These are phyloP conservation scores for Drosophila recens DNA, from an alignment of 2,888 invertebrate species.

Conservation along the genomic window DNA sequence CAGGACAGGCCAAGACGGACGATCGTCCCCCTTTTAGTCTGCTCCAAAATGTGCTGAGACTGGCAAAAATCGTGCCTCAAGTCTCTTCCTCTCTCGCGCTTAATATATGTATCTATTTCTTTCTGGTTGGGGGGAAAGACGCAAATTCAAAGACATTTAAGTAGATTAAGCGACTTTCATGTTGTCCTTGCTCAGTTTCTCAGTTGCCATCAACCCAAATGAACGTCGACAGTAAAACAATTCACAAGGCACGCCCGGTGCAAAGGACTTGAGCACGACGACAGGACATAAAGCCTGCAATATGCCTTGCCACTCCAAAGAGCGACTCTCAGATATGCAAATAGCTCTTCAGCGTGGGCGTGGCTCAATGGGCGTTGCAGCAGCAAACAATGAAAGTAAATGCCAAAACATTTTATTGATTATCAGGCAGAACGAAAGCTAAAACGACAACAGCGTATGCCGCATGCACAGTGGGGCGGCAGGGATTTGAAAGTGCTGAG, in stretches of 20 bases:
- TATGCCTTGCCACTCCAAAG: slow-evolving; percentile 62
- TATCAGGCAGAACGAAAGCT: slow-evolving; percentile 64
- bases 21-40: slow-evolving; percentile 27
- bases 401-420: slow-evolving; percentile 82
- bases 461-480: slow-evolving; percentile 45
- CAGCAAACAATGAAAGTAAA: slow-evolving; percentile 81
- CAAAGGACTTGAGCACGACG: slow-evolving; percentile 73
- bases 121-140: slow-evolving; percentile 15
- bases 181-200: slow-evolving; percentile 55
- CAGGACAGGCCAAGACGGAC: slow-evolving; percentile 13
- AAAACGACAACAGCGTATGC: slow-evolving; percentile 24
- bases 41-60: slow-evolving; percentile 51
- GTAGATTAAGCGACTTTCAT: slow-evolving; percentile 80
- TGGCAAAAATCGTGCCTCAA: slow-evolving; percentile 31
- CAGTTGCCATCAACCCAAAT: slow-evolving; percentile 70
- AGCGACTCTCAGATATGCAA: slow-evolving; percentile 71
- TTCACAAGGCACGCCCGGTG: slow-evolving; percentile 75
- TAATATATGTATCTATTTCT: neutral
- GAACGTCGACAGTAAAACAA: slow-evolving; percentile 81
- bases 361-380: slow-evolving; percentile 71
- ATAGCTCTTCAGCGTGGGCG: slow-evolving; percentile 71
- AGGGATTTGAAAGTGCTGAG: neutral
- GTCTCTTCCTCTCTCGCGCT: neutral
- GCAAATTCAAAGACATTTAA: slow-evolving; percentile 79
- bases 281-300: slow-evolving; percentile 66